Evolutionary conservation across 2,113 vertebrate genomes (phyloP).

Genomic region (Mustelus asterias): DNA sequence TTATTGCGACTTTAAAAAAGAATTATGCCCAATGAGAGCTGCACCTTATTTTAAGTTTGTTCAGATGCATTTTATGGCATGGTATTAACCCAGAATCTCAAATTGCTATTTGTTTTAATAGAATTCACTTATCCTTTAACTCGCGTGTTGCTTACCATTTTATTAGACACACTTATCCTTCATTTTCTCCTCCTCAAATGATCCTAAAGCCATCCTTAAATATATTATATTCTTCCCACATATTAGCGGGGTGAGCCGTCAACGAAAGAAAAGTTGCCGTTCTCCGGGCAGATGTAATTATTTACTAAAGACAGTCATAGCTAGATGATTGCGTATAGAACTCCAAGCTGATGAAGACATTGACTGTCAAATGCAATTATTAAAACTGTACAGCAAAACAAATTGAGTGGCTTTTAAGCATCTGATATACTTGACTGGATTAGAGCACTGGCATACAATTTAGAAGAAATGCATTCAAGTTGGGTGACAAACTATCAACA

Average conservation of each 20-base stretch:
- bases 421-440: background rate
- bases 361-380: conserved; percentile 6
- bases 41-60: background rate
- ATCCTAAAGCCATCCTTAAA: background rate
- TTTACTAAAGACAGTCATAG: conserved; percentile 20
- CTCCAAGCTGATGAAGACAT: background rate
- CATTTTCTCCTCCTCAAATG: background rate
- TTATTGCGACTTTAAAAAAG: background rate
- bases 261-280: background rate
- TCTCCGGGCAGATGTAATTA: background rate
- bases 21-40: background rate
- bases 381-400: background rate
- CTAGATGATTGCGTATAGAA: background rate
- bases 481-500: background rate
- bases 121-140: background rate
- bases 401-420: background rate
- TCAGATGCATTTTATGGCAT: background rate
- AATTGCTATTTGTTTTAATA: background rate
- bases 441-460: conserved; percentile 7
- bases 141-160: background rate
- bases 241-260: background rate
- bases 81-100: background rate
- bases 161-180: background rate
- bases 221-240: background rate
- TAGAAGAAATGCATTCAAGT: conserved; percentile 16